Evolutionary conservation across 1,140 invertebrate species (phyloP).

Genomic region (Drosophila arizonae): DNA sequence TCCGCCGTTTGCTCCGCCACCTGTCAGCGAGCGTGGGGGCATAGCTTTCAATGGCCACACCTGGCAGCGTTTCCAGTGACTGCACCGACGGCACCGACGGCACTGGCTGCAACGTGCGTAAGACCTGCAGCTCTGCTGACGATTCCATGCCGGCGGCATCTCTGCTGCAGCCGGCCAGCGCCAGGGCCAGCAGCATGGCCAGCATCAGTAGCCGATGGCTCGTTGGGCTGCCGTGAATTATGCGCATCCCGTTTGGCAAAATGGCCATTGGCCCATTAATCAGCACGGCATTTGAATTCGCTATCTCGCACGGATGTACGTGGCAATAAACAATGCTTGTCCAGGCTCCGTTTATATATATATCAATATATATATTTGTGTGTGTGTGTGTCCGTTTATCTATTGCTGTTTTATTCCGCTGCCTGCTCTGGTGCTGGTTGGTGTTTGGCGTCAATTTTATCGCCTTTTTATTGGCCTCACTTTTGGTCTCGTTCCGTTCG

Average conservation of each 20-base stretch:
- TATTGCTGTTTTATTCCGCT: conserved; percentile 13
- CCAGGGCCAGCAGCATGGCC: conserved; percentile 35
- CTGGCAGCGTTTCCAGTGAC: no score
- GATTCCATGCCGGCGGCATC: conserved; percentile 62
- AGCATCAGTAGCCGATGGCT: conserved; percentile 40
- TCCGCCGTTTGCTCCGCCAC: conserved; percentile 65
- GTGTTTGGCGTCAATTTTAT: conserved; percentile 73
- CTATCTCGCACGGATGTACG: conserved; percentile 47
- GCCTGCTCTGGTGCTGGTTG: background rate
- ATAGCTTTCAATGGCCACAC: no score
- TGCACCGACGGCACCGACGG: background rate
- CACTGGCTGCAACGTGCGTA: background rate
- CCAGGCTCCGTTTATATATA: background rate
- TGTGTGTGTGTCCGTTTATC: background rate
- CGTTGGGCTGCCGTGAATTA: conserved; percentile 59
- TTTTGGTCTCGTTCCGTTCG: conserved; percentile 70
- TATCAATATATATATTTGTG: background rate
- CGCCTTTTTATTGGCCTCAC: conserved; percentile 79
- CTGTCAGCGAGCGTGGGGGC: conserved; percentile 20
- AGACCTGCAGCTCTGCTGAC: conserved; percentile 52
- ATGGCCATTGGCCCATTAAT: conserved; percentile 75
- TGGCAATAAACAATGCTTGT: conserved; percentile 30
- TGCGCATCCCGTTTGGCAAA: conserved; percentile 66
- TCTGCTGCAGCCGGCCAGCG: conserved; percentile 29
- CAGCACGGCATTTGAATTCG: conserved; percentile 72